phyloP scores from a whole-genome alignment of 23 tunicate genomes.

The Trididemnum miniatum region DNA sequence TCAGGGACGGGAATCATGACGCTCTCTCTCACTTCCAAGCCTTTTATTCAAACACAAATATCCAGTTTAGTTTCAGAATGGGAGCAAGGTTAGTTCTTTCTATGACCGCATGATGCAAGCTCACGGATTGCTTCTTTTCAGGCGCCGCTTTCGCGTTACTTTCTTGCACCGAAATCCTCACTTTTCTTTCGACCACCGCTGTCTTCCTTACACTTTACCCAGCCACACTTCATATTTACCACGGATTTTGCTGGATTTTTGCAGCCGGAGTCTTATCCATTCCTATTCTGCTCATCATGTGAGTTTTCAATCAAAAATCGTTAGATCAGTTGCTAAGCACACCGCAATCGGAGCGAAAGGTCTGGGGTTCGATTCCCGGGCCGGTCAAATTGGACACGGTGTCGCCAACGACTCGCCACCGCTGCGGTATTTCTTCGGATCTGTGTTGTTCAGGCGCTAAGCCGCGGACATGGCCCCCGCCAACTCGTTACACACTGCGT shows the following conservation, averaged over 20 bases:
- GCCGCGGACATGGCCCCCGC: too few relatives aligned
- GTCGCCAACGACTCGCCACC: too few relatives aligned
- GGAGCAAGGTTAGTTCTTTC: conserved; percentile 60
- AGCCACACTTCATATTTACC: conserved; percentile 56
- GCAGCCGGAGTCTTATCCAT: conserved; percentile 51
- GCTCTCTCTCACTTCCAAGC: conserved; percentile 34
- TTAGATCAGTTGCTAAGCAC: too few relatives aligned
- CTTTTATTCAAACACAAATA: conserved; percentile 72
- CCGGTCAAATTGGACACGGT: too few relatives aligned
- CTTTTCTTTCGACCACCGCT: conserved; percentile 59
- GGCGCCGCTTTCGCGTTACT: conserved; percentile 88
- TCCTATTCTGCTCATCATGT: conserved; percentile 54
- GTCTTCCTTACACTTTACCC: conserved; percentile 59
- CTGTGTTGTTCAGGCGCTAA: too few relatives aligned
- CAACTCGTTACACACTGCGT: too few relatives aligned
- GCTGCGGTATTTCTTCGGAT: too few relatives aligned
- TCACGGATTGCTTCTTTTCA: conserved; percentile 4
- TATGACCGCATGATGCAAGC: background rate
- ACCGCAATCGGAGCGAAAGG: too few relatives aligned
- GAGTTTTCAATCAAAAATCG: conserved; percentile 32
- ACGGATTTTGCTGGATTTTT: conserved; percentile 73
- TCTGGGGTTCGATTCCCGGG: too few relatives aligned
- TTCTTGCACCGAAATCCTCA: conserved; percentile 64
- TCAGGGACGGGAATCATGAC: conserved; percentile 44
- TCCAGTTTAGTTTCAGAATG: conserved; percentile 62